Conservation (phyloP, 2,888 invertebrate genomes). For the Himalopsyche tibetana region DNA sequence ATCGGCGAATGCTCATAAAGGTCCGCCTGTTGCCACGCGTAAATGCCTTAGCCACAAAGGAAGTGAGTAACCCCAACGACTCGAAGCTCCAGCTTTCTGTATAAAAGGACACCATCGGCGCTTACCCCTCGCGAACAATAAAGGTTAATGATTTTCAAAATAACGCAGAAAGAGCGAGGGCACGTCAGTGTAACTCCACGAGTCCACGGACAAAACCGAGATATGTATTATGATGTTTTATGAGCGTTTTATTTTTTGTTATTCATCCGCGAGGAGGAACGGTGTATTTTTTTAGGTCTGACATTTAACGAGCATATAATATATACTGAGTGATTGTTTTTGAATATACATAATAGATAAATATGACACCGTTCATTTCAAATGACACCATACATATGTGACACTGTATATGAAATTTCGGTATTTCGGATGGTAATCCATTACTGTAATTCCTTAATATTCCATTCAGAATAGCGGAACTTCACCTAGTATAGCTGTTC, state of each 20-base stretch:
- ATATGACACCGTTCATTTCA: no score
- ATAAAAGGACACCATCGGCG: neutral
- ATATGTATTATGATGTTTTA: neutral
- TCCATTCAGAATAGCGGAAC: no score
- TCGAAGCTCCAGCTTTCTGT: neutral
- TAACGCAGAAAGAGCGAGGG: constrained; percentile 7
- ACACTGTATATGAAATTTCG: no score
- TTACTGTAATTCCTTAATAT: no score
- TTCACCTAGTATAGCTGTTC: no score
- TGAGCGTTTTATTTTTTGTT: neutral
- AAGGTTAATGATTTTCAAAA: constrained; percentile 30
- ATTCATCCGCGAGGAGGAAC: neutral
- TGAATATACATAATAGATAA: no score
- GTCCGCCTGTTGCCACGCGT: constrained; percentile 7
- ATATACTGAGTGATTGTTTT: no score
- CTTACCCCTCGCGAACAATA: constrained; percentile 15
- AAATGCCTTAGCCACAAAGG: neutral
- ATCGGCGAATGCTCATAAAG: constrained; percentile 5
- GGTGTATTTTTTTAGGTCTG: neutral
- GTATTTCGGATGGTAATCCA: no score
- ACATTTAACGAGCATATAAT: neutral
- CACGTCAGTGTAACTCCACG: neutral
- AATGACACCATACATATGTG: no score
- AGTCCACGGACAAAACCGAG: neutral
- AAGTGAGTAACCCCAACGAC: neutral